These are phyloP conservation scores for Salvator merianae DNA, from an alignment of 2,113 vertebrate genomes.

Conservation along the genomic window DNA sequence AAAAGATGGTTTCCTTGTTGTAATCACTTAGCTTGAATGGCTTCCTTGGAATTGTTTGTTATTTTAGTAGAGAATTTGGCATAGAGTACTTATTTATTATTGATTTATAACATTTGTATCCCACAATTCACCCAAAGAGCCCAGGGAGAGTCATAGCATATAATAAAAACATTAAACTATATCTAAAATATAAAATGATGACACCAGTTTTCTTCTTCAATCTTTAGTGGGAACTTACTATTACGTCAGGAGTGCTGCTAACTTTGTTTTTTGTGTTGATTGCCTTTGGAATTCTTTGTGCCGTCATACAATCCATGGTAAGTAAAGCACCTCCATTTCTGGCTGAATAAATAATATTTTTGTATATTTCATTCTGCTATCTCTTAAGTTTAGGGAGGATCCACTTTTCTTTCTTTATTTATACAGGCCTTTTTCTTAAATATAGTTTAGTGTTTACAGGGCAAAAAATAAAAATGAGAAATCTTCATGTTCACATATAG, in stretches of 20 bases:
- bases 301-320: slow-evolving; percentile 64
- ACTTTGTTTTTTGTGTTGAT: slow-evolving; percentile 66
- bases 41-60: neutral
- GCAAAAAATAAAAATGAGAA: no score
- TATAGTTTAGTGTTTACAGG: no score
- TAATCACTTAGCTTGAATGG: neutral
- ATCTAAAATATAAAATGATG: no score
- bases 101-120: no score
- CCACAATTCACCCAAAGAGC: no score
- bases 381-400: neutral
- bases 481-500: no score
- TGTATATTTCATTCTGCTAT: neutral
- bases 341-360: neutral
- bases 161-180: no score
- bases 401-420: neutral
- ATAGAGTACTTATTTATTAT: neutral
- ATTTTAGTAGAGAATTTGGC: neutral
- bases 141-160: no score
- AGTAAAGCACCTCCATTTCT: slow-evolving; percentile 38
- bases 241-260: slow-evolving; percentile 67
- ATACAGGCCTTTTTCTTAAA: neutral
- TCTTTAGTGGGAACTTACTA: slow-evolving; percentile 82
- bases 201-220: neutral
- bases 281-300: slow-evolving; percentile 74
- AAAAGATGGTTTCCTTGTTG: neutral